These are phyloP conservation scores for Brachyhypopomus gauderio DNA, from an alignment of 2,113 vertebrate genomes.

Conservation along the genomic window DNA sequence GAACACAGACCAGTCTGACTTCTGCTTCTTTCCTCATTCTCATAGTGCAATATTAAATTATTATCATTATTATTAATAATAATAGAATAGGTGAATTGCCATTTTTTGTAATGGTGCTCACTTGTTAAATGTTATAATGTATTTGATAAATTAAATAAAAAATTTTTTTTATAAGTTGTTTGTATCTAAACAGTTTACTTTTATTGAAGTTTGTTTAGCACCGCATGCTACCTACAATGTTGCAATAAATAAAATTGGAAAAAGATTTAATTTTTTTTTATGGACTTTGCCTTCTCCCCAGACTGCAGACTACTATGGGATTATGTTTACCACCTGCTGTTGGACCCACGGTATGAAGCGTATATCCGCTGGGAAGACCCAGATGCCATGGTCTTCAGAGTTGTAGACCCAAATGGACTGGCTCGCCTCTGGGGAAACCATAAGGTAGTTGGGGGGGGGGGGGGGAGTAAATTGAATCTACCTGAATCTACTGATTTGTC, in stretches of 20 bases:
- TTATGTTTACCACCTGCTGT: slow-evolving; percentile 86
- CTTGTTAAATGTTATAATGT: too few relatives aligned
- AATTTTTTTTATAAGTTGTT: too few relatives aligned
- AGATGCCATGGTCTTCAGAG: slow-evolving; percentile 78
- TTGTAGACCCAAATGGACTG: slow-evolving; percentile 85
- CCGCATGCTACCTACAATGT: too few relatives aligned
- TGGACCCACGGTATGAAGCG: slow-evolving; percentile 80
- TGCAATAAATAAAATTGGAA: too few relatives aligned
- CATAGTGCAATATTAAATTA: too few relatives aligned
- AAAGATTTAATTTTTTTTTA: too few relatives aligned
- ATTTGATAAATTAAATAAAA: too few relatives aligned
- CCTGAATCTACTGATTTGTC: neutral
- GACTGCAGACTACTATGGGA: slow-evolving; percentile 90
- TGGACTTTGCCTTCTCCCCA: slow-evolving; percentile 55
- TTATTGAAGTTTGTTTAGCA: too few relatives aligned
- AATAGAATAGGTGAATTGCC: neutral
- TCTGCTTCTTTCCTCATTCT: too few relatives aligned
- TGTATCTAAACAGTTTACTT: too few relatives aligned
- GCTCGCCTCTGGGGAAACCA: slow-evolving; percentile 93
- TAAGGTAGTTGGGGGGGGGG: slow-evolving; percentile 75
- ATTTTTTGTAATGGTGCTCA: too few relatives aligned
- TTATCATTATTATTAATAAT: neutral
- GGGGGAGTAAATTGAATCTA: neutral
- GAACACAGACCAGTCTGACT: too few relatives aligned
- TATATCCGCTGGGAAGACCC: slow-evolving; percentile 88